Evolutionary conservation across 2,888 invertebrate genomes (phyloP).

Genomic region (Nebria salina): DNA sequence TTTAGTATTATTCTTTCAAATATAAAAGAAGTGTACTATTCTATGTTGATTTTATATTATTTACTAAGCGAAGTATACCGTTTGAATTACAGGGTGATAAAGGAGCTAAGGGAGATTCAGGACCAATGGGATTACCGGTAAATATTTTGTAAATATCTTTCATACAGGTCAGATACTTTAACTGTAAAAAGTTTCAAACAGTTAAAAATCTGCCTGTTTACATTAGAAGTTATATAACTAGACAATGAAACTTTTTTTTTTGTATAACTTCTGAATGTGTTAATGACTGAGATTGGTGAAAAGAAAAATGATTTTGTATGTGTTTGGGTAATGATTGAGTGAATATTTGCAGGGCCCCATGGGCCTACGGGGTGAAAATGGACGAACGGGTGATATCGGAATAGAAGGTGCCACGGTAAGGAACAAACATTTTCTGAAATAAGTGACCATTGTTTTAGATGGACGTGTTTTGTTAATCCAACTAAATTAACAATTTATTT

Average conservation of each 20-base stretch:
- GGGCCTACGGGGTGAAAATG: constrained; percentile 81
- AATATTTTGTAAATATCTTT: constrained; percentile 61
- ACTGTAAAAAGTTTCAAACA: too few species aligned
- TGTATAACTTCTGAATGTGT: background rate
- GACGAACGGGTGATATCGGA: constrained; percentile 77
- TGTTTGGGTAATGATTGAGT: constrained; percentile 16
- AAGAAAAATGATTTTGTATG: background rate
- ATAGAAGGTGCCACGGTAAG: constrained; percentile 84
- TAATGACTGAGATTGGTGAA: background rate
- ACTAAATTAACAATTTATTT: constrained; percentile 38
- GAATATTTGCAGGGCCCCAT: constrained; percentile 74
- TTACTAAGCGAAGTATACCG: background rate
- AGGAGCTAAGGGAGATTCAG: constrained; percentile 84
- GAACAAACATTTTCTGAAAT: constrained; percentile 54
- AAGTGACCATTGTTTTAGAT: constrained; percentile 46
- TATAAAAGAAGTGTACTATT: background rate
- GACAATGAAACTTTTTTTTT: too few species aligned
- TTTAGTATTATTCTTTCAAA: constrained; percentile 21
- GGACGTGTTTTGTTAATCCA: constrained; percentile 44
- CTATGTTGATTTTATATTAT: background rate
- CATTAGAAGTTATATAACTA: too few species aligned
- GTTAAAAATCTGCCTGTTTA: too few species aligned
- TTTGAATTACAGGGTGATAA: constrained; percentile 75
- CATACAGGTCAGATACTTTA: background rate
- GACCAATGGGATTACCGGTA: constrained; percentile 96